Evolutionary conservation across 1,140 invertebrate species (phyloP), one percentile per base, ranked within the genome.

Genomic region (Drosophila willistoni): DNA sequence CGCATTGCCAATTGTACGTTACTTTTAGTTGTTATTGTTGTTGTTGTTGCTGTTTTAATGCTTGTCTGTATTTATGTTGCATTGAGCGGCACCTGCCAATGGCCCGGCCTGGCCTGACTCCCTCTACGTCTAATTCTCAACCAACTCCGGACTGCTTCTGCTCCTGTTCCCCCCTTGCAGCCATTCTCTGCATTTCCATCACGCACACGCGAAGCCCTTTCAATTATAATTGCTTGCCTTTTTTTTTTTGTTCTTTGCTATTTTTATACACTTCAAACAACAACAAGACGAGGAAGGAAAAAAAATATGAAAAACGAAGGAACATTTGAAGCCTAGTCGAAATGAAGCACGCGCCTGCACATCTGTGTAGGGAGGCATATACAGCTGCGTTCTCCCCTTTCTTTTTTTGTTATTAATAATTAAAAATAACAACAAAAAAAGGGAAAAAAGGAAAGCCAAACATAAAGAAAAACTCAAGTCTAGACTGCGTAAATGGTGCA

Each of bases 221-320:
- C 83, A 84, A 87, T 87, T 89, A 87, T 84, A 87, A 87, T 84
- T 89, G 84, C 70, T 89, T 78, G 68, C 68, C 71, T 51, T 44
- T 14, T 44, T 14, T 44, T n/a, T 44, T 44, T 44, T 70, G 41
- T 71, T 86, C 29, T 29, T 86, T 68, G 83, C 83, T 86, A 86
- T 86, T 86, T 87, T 86, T 86, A 85, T 79, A 75, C 80, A 63
- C 68, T 73, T 65, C 61, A 68, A 78, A 71, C 55, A 69, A 60
- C 73, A 71, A 55, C 64, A 68, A 67, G 34, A 55, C 60, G 22
- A 56, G 44, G 34, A 68, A 41, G 34, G 44, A 61, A 68, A 51
- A 54, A 56, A 47, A 59, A 57, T 14, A 71, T 14, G 62, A 65
- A 33, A 56, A 54, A 55, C 68, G 57, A 44, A 73, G 65, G 63